Conservation (phyloP, 2,797 vertebrate genomes). For the Garrulus glandarius region DNA sequence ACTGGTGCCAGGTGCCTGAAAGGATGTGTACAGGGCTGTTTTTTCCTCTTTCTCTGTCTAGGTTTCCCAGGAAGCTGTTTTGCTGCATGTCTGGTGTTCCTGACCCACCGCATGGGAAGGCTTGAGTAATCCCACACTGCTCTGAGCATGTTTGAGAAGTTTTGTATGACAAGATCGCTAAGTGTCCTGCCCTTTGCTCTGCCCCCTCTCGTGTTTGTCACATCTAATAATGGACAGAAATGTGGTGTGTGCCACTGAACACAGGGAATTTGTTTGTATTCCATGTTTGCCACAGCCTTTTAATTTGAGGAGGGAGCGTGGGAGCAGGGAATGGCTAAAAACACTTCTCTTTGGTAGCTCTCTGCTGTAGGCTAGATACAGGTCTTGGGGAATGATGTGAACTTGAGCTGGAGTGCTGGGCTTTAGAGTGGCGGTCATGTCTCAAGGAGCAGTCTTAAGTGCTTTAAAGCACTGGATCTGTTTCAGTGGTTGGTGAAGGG, state of each 20-base stretch:
- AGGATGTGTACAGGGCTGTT: neutral
- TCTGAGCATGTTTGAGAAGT: constrained; percentile 56
- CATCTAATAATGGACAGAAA: constrained; percentile 64
- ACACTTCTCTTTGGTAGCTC: neutral
- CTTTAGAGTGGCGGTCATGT: neutral
- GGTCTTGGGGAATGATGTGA: neutral
- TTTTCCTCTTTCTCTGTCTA: neutral
- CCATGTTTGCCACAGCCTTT: constrained; percentile 25
- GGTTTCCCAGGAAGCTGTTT: neutral
- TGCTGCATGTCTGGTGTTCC: neutral
- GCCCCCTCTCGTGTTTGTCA: constrained; percentile 66
- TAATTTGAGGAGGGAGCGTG: constrained; percentile 64
- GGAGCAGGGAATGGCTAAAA: constrained; percentile 42
- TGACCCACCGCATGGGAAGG: constrained; percentile 26
- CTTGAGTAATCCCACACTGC: constrained; percentile 44
- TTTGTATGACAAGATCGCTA: constrained; percentile 49
- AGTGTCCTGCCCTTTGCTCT: constrained; percentile 64
- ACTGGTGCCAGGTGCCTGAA: neutral
- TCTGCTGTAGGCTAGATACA: neutral
- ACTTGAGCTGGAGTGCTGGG: neutral
- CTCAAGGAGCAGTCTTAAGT: neutral
- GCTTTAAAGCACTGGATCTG: neutral
- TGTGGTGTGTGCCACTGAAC: constrained; percentile 60
- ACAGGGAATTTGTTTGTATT: constrained; percentile 61
- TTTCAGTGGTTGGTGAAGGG: neutral